These are phyloP conservation scores for Lordiphosa andalusiaca DNA, from an alignment of 2,888 invertebrate genomes.

Conservation along the genomic window DNA sequence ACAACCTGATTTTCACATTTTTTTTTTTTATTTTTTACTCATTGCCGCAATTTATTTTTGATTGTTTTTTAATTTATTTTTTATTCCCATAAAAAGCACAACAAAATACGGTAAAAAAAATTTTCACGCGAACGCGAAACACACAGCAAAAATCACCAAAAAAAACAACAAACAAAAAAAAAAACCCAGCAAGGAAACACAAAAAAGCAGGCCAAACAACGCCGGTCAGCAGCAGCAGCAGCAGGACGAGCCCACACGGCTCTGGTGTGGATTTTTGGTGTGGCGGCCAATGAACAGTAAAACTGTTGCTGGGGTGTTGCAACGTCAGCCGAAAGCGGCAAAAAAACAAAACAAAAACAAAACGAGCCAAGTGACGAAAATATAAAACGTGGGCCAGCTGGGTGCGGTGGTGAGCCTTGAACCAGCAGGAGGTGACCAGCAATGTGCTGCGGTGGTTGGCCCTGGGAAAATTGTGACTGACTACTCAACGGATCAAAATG, in stretches of 20 bases:
- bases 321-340: conserved; percentile 38
- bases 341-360: conserved; percentile 26
- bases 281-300: conserved; percentile 63
- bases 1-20: conserved; percentile 59
- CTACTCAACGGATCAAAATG: too few species aligned
- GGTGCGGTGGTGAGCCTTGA: not conserved
- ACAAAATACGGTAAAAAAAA: conserved; percentile 50
- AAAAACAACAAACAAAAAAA: conserved; percentile 33
- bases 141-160: conserved; percentile 54
- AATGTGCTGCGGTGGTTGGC: conserved; percentile 1
- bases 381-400: conserved; percentile 31
- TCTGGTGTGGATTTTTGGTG: conserved; percentile 39
- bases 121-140: conserved; percentile 37
- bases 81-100: conserved; percentile 58
- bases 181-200: conserved; percentile 16
- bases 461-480: too few species aligned
- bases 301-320: conserved; percentile 68
- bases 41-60: conserved; percentile 65
- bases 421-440: conserved; percentile 12
- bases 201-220: conserved; percentile 48
- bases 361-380: conserved; percentile 55
- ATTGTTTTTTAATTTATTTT: conserved; percentile 74
- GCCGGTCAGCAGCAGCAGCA: conserved; percentile 61
- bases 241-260: conserved; percentile 42
- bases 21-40: too few species aligned